Conservation (phyloP, 2,888 invertebrate species). For the Peribatodes rhomboidaria region DNA sequence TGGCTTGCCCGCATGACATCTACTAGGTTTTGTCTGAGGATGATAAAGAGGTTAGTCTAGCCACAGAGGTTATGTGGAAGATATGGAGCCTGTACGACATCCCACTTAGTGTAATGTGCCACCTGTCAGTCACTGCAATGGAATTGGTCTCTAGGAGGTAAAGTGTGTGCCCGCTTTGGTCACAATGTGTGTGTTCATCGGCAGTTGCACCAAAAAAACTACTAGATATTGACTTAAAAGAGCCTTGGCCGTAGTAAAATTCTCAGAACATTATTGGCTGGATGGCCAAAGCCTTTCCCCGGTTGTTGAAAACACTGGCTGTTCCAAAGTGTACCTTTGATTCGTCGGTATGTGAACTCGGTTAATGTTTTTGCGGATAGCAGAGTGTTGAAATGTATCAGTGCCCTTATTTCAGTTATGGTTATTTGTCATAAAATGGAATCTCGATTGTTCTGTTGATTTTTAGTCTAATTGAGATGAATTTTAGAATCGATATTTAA, state of each 20-base stretch:
- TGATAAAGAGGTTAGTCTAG: too few species aligned
- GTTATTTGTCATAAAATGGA: conserved; percentile 19
- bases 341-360: conserved; percentile 12
- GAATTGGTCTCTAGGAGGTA: not conserved
- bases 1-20: too few species aligned
- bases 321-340: conserved; percentile 35
- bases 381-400: conserved; percentile 20
- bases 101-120: too few species aligned
- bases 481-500: conserved; percentile 6
- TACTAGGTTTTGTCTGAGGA: too few species aligned
- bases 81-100: too few species aligned
- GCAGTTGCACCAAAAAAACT: not conserved
- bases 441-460: conserved; percentile 28
- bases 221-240: conserved; percentile 3
- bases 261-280: conserved; percentile 18
- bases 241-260: conserved; percentile 8
- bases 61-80: too few species aligned
- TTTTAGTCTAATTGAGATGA: conserved; percentile 4
- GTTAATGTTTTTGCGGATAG: conserved; percentile 19
- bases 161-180: not conserved
- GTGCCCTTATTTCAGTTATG: conserved; percentile 22
- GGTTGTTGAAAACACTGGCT: conserved; percentile 29
- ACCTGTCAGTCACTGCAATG: not conserved
- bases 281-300: conserved; percentile 20
- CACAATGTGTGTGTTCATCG: not conserved